phyloP scores from a whole-genome alignment of 2,797 vertebrate species.

The Jordanella pulchra region DNA sequence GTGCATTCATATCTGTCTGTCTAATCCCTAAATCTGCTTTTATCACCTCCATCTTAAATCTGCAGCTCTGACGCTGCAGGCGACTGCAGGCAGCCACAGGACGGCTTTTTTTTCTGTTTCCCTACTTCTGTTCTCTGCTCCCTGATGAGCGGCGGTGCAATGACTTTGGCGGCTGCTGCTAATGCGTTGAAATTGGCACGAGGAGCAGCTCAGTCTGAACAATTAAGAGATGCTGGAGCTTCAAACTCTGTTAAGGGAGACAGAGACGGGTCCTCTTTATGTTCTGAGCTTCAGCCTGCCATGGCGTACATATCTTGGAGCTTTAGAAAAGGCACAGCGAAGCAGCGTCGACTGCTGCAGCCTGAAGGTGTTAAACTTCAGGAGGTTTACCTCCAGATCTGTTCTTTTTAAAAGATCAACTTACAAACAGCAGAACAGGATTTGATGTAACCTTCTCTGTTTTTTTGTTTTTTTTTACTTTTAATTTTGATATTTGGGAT shows the following conservation, averaged over 20 bases:
- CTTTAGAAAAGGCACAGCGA: slow-evolving; percentile 21
- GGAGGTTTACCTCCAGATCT: background rate
- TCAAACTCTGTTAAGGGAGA: slow-evolving; percentile 45
- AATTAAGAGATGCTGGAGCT: slow-evolving; percentile 50
- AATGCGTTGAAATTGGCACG: slow-evolving; percentile 58
- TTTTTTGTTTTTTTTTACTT: background rate
- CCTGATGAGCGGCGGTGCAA: slow-evolving; percentile 51
- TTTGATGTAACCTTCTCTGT: slow-evolving; percentile 3
- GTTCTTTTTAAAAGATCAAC: slow-evolving; percentile 7
- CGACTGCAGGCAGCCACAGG: slow-evolving; percentile 20
- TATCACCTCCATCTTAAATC: slow-evolving; percentile 52
- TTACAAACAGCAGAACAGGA: slow-evolving; percentile 9
- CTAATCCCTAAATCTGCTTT: slow-evolving; percentile 57
- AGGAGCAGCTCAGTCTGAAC: slow-evolving; percentile 51
- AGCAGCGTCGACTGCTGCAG: slow-evolving; percentile 22
- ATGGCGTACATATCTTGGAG: slow-evolving; percentile 16
- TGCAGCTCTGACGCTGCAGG: slow-evolving; percentile 40
- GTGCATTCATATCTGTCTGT: slow-evolving; percentile 43
- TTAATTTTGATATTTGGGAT: background rate
- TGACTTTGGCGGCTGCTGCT: slow-evolving; percentile 53
- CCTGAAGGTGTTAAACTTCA: slow-evolving; percentile 15
- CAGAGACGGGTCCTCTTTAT: slow-evolving; percentile 5
- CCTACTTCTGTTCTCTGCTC: slow-evolving; percentile 44
- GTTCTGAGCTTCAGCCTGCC: slow-evolving; percentile 20
- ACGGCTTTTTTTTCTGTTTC: slow-evolving; percentile 7